A percentile compares a stretch with the other conserved stretches of the same genome.
Conservation (phyloP, 2,797 vertebrate species). For the Morus bassanus region DNA sequence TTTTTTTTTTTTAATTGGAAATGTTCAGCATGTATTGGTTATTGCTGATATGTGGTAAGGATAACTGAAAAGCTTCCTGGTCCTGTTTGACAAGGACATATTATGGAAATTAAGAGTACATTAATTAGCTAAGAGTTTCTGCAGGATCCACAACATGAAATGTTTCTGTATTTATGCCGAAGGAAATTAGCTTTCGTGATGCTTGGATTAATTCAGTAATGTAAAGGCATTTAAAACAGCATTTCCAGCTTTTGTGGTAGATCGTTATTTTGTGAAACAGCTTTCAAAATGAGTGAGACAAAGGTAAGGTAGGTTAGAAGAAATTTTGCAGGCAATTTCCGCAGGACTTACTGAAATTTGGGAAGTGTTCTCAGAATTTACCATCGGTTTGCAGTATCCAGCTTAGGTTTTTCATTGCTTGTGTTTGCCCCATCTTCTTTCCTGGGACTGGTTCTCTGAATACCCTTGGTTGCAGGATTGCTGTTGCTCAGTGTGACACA, state of each 20-base stretch:
- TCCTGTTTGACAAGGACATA: slow-evolving; percentile 1
- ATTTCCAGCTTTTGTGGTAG: neutral
- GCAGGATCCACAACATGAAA: neutral
- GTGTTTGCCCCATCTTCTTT: neutral
- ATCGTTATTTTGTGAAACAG: neutral
- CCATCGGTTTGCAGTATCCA: neutral
- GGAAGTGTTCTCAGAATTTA: neutral
- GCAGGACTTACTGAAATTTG: neutral
- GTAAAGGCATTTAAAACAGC: neutral
- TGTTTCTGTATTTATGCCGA: slow-evolving; percentile 1
- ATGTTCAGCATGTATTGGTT: neutral
- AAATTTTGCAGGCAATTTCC: neutral
- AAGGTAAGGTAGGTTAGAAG: neutral
- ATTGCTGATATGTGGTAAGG: slow-evolving; percentile 9
- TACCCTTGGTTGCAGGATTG: neutral
- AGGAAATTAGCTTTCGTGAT: neutral
- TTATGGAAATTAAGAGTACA: slow-evolving; percentile 10
- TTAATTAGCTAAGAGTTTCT: slow-evolving; percentile 17
- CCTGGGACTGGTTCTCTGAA: neutral
- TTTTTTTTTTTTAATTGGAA: slow-evolving; percentile 1
- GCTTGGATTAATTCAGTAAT: neutral
- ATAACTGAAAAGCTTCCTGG: neutral
- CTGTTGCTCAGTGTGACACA: neutral
- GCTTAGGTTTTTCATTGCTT: neutral
- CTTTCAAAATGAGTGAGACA: neutral